phyloP scores from a whole-genome alignment of 2,888 invertebrate genomes.

The Heliothis peltigera region DNA sequence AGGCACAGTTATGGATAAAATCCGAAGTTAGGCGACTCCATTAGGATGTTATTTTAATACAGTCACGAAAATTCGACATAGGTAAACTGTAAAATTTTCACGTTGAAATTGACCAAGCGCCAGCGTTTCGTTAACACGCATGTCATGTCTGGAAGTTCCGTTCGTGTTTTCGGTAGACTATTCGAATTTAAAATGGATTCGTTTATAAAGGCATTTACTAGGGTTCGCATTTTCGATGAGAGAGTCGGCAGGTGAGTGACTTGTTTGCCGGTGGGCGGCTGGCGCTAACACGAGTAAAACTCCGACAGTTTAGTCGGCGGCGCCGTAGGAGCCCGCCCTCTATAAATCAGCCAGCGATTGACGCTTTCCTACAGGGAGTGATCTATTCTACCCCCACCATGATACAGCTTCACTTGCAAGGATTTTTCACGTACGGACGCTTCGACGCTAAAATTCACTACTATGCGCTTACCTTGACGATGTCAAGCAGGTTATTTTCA shows the following conservation, averaged over 20 bases:
- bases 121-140: conserved; percentile 86
- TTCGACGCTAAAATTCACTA: conserved; percentile 69
- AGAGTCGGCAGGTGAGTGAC: conserved; percentile 88
- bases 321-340: conserved; percentile 78
- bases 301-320: conserved; percentile 86
- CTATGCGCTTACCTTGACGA: conserved; percentile 58
- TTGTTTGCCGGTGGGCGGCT: conserved; percentile 85
- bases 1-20: conserved; percentile 43
- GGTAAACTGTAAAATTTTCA: conserved; percentile 72
- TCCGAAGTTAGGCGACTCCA: conserved; percentile 51
- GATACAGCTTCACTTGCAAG: conserved; percentile 85
- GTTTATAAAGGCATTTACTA: conserved; percentile 87
- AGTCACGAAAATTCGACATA: conserved; percentile 71
- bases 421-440: conserved; percentile 78
- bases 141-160: conserved; percentile 87
- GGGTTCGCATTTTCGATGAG: conserved; percentile 87
- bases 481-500: conserved; percentile 42
- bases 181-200: conserved; percentile 88
- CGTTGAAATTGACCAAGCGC: conserved; percentile 82
- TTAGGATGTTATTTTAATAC: conserved; percentile 73
- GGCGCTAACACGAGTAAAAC: conserved; percentile 84
- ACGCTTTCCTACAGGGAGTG: conserved; percentile 89
- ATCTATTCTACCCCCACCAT: conserved; percentile 87
- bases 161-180: conserved; percentile 85
- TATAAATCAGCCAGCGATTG: conserved; percentile 89